Base-by-base conservation (phyloP, 2,888 invertebrate genomes). In the Helobdella robusta region DNA sequence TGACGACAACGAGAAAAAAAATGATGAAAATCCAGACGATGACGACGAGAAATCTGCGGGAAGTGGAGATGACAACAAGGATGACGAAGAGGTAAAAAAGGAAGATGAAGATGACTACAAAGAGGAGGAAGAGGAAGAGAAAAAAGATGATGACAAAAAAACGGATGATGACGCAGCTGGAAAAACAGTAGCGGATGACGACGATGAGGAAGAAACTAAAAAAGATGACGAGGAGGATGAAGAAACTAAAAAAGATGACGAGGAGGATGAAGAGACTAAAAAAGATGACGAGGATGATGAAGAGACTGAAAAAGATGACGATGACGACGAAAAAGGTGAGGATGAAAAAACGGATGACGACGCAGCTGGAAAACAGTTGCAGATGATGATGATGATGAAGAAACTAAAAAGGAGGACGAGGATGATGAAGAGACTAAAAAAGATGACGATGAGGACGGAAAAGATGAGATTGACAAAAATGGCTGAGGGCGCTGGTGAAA, bases 381-480 rank as follows among this genome's bases (percentile, higher is more conserved):
- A 11, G 28, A 25, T n/a, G 34, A 18, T 58, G 59, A 59, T 35
- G 59, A 59, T 1, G 35, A 30, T 4, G 35, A 59, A 4, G 35
- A 18, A 4, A 23, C 2, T 34, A 34, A n/a, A 32, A 25, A 36
- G n/a, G 60, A 23, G 18, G 28, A 20, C 28, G 44, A 3, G 15
- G 48, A 65, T 28, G 65, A 46, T 1, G 48, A 65, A 0, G 30
- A 59, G 0, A 28, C 40, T 46, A 48, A 58, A 2, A 46, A 40
- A 2, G 59, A 59, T 18, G 59, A 44, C 15, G 34, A 59, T 11
- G 30, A 40, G 34, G 23, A 30, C 91, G 78, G 86, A 86, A 2
- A 91, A 46, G 30, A 48, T 91, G 54, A 86, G 86, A 44, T 18
- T 48, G n/a, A 36, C 34, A 56, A 63, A 44, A 25, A 63, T 25